phyloP scores from a whole-genome alignment of 2,797 vertebrate species.

The Sebastes jordani region DNA sequence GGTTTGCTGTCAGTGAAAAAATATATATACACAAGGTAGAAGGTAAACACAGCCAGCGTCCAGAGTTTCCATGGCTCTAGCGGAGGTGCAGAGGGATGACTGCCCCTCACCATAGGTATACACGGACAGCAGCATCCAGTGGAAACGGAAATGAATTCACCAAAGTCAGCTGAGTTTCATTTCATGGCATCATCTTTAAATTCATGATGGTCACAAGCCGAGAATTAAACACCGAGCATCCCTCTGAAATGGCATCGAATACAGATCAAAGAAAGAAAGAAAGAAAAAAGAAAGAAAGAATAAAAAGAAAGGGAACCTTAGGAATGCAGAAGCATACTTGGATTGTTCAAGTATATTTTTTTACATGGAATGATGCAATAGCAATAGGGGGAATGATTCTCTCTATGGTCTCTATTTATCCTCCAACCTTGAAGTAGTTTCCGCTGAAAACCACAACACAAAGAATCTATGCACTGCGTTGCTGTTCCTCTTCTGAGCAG shows the following conservation, averaged over 20 bases:
- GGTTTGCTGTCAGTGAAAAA: constrained; percentile 64
- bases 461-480: not conserved
- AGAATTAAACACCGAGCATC: not conserved
- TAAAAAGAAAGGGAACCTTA: not conserved
- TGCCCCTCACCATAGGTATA: not conserved
- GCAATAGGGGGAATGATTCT: not conserved
- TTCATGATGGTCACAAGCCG: not conserved
- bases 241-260: constrained; percentile 16
- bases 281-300: not conserved
- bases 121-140: constrained; percentile 15
- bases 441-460: not conserved
- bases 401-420: not conserved
- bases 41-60: constrained; percentile 39
- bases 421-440: not conserved
- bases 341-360: constrained; percentile 5
- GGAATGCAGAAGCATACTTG: not conserved
- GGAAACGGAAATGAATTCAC: constrained; percentile 1
- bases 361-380: constrained; percentile 30
- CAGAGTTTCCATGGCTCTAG: constrained; percentile 3
- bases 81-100: not conserved
- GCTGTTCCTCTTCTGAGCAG: not conserved
- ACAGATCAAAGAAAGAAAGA: not conserved
- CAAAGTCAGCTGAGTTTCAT: not conserved
- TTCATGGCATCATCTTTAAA: not conserved
- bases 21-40: constrained; percentile 66